Evolutionary conservation across 2,888 invertebrate genomes (phyloP).

Genomic region (Drosophila monieri): DNA sequence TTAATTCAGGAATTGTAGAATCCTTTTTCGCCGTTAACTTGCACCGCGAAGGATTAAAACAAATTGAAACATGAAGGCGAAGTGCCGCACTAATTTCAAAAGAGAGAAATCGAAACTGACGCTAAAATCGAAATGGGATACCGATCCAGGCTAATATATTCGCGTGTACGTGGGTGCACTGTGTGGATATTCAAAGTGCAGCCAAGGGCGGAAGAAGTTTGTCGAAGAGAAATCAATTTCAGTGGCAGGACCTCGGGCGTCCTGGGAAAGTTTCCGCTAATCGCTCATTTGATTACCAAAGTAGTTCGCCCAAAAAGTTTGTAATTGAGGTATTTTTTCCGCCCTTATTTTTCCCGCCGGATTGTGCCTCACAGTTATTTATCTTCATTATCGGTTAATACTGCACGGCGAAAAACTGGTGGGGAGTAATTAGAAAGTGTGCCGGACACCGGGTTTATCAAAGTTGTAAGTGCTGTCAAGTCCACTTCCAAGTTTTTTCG

Average conservation of each 20-base stretch:
- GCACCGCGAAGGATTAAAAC: constrained; percentile 13
- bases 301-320: constrained; percentile 66
- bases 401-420: constrained; percentile 23
- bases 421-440: constrained; percentile 21
- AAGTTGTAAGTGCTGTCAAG: constrained; percentile 49
- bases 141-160: constrained; percentile 6
- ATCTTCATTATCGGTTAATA: constrained; percentile 76
- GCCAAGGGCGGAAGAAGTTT: constrained; percentile 6
- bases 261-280: constrained; percentile 61
- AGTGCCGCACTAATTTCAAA: constrained; percentile 28
- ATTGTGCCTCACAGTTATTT: constrained; percentile 62
- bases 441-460: constrained; percentile 15
- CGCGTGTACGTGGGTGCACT: neutral
- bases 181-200: neutral
- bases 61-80: constrained; percentile 33
- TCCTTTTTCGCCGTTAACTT: neutral
- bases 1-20: constrained; percentile 16
- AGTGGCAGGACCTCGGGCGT: constrained; percentile 18
- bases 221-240: constrained; percentile 34
- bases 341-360: neutral
- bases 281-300: constrained; percentile 77
- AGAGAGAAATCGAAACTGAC: constrained; percentile 4
- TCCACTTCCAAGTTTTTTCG: constrained; percentile 20
- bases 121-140: neutral
- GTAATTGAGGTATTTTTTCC: constrained; percentile 72